phyloP scores from a whole-genome alignment of 2,888 invertebrate genomes.

The Cheilosia vernalis region DNA sequence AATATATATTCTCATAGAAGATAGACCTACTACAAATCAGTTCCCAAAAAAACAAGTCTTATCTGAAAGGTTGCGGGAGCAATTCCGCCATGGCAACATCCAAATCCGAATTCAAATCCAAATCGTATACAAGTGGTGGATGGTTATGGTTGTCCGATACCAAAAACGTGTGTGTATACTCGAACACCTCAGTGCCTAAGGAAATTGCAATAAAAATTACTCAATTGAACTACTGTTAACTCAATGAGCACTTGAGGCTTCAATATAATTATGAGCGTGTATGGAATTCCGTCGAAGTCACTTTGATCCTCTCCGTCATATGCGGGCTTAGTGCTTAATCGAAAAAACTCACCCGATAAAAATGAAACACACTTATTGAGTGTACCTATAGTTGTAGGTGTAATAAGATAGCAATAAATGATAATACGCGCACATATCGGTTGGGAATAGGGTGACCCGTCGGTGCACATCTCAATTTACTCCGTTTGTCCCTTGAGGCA shows the following conservation, averaged over 20 bases:
- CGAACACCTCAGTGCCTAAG: conserved; percentile 43
- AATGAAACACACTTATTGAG: conserved; percentile 6
- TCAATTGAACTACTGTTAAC: conserved; percentile 74
- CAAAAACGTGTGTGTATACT: not conserved
- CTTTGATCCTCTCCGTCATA: conserved; percentile 62
- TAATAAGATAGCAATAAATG: conserved; percentile 22
- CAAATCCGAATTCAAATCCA: conserved; percentile 27
- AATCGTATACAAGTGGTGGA: not conserved
- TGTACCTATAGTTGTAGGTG: conserved; percentile 10
- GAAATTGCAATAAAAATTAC: conserved; percentile 73
- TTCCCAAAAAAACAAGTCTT: conserved; percentile 20
- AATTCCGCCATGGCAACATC: conserved; percentile 39
- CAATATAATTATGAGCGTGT: conserved; percentile 60
- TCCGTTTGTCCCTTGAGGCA: conserved; percentile 18
- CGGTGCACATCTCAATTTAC: conserved; percentile 12
- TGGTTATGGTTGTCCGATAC: not conserved
- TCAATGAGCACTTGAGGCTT: conserved; percentile 68
- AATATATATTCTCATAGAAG: conserved; percentile 1
- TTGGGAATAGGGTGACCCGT: conserved; percentile 29
- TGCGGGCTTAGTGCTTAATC: conserved; percentile 20
- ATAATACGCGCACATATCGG: not conserved
- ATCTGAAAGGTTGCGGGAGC: conserved; percentile 13
- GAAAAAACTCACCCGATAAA: conserved; percentile 50
- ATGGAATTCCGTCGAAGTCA: conserved; percentile 55
- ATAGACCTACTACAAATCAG: conserved; percentile 57